A percentile compares a stretch with the other conserved stretches of the same genome.
Evolutionary conservation across 1,140 invertebrate species (phyloP).

Genomic region (Brachionus manjavacas): DNA sequence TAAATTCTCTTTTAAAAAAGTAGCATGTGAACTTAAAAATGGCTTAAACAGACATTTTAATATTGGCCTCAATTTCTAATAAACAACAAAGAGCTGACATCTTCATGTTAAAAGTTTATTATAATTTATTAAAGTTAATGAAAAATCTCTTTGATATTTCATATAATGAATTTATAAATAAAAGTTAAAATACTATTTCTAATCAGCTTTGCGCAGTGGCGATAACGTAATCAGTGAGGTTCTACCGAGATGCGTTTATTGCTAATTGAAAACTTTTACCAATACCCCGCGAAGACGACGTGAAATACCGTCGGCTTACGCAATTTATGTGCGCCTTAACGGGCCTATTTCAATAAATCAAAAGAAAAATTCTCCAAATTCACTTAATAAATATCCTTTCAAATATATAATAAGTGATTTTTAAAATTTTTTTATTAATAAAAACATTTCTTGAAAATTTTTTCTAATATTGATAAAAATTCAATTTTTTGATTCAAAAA

Average conservation of each 20-base stretch:
- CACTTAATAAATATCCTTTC: too few species aligned
- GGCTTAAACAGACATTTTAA: too few species aligned
- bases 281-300: slow-evolving; percentile 86
- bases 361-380: not conserved
- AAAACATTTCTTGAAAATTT: too few species aligned
- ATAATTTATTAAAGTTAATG: not conserved
- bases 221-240: slow-evolving; percentile 61
- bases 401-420: too few species aligned
- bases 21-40: not conserved
- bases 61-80: too few species aligned
- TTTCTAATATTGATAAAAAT: too few species aligned
- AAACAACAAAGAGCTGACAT: not conserved
- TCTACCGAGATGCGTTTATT: slow-evolving; percentile 62
- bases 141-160: not conserved
- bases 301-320: slow-evolving; percentile 82
- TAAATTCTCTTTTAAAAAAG: not conserved
- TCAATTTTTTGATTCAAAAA: too few species aligned
- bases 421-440: too few species aligned
- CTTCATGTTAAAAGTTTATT: not conserved
- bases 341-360: slow-evolving; percentile 39
- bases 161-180: not conserved
- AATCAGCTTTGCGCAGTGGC: slow-evolving; percentile 60
- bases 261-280: slow-evolving; percentile 66
- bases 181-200: not conserved
- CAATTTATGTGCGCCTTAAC: slow-evolving; percentile 69